phyloP scores from a whole-genome alignment of 2,113 vertebrate genomes.

The Tautogolabrus adspersus region DNA sequence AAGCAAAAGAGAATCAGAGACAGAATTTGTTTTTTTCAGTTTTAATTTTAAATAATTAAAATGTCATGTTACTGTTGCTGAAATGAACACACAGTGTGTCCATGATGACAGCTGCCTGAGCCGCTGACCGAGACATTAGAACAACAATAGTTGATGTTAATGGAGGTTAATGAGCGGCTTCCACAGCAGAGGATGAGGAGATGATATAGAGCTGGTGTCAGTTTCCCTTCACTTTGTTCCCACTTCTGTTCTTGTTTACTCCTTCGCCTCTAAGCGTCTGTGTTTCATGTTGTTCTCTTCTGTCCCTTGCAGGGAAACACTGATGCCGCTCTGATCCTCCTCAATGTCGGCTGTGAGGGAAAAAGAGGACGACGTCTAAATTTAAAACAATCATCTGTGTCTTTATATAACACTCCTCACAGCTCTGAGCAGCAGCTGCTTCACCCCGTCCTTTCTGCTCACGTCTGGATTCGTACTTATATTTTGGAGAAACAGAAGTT shows the following conservation, averaged over 20 bases:
- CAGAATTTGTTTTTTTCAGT: too few species aligned
- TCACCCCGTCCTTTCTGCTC: neutral
- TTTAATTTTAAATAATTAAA: too few species aligned
- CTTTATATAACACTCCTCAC: neutral
- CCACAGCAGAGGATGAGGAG: neutral
- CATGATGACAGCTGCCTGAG: too few species aligned
- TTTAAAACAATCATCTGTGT: conserved; percentile 22
- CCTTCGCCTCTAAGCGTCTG: neutral
- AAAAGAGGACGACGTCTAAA: conserved; percentile 42
- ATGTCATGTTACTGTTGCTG: too few species aligned
- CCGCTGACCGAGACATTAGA: conserved; percentile 9
- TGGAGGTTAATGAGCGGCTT: neutral
- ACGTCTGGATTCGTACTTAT: neutral
- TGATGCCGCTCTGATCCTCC: conserved; percentile 10
- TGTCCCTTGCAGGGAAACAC: conserved; percentile 40
- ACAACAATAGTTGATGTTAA: conserved; percentile 23
- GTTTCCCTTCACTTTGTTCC: neutral
- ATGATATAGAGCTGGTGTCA: neutral
- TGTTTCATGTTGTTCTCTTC: conserved; percentile 22
- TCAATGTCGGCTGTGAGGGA: conserved; percentile 3
- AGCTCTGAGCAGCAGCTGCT: neutral
- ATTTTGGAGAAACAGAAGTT: neutral
- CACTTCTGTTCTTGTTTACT: neutral
- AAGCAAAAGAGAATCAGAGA: too few species aligned
- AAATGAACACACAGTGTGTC: too few species aligned